Conservation (phyloP, 2,797 vertebrate species). For the Xenops minutus region DNA sequence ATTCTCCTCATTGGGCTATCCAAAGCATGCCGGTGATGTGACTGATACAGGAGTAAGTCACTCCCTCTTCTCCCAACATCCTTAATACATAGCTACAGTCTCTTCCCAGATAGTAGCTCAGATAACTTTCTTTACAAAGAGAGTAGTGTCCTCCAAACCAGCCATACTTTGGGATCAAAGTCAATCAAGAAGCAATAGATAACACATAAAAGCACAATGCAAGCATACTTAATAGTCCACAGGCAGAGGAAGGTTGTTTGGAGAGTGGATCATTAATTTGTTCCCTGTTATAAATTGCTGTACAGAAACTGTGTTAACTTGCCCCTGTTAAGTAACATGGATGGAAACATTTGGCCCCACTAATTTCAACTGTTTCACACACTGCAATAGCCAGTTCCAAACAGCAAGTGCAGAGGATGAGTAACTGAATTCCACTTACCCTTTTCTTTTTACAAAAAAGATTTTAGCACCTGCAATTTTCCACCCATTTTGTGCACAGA, state of each 20-base stretch:
- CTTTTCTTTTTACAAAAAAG: background rate
- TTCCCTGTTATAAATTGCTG: background rate
- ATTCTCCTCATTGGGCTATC: slow-evolving; percentile 13
- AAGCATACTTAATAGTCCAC: background rate
- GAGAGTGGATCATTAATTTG: slow-evolving; percentile 22
- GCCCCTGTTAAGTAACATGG: background rate
- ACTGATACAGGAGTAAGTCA: background rate
- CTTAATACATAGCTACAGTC: background rate
- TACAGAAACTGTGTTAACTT: slow-evolving; percentile 5
- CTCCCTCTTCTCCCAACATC: slow-evolving; percentile 33
- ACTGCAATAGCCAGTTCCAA: background rate
- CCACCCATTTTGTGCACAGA: background rate
- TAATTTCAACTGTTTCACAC: background rate
- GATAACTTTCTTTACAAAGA: background rate
- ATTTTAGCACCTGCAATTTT: background rate
- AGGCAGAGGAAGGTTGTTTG: background rate
- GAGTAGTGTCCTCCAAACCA: background rate
- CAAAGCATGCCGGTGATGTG: slow-evolving; percentile 30
- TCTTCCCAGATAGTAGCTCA: background rate
- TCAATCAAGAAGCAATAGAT: background rate
- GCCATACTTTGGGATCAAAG: background rate
- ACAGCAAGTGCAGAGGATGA: background rate
- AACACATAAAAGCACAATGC: background rate
- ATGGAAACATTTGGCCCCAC: background rate
- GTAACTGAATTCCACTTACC: background rate